phyloP scores from a whole-genome alignment of 2,113 vertebrate genomes.

The Notarius quadriscutis region DNA sequence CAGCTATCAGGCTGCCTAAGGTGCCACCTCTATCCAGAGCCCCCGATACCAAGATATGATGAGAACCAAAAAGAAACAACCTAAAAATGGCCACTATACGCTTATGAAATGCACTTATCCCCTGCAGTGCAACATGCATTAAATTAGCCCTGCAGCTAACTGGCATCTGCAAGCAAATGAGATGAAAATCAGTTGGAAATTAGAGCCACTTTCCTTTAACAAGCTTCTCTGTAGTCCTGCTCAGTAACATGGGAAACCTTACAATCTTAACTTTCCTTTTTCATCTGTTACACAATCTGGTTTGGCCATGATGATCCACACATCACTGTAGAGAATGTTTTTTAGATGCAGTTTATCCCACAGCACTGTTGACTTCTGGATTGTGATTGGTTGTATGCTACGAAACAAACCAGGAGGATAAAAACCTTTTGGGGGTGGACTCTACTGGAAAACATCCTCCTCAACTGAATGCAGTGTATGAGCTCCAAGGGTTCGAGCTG shows the following conservation, averaged over 20 bases:
- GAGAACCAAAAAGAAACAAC: not conserved
- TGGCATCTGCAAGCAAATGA: slow-evolving; percentile 9
- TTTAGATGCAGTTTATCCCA: not conserved
- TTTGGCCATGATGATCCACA: not conserved
- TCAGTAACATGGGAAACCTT: not conserved
- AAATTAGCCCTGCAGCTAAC: not conserved
- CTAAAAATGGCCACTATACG: not conserved
- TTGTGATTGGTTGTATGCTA: not conserved
- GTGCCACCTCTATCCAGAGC: too few relatives aligned
- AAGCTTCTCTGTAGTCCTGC: not conserved
- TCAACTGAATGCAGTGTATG: too few relatives aligned
- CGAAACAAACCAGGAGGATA: too few relatives aligned
- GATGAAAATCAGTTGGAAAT: slow-evolving; percentile 8
- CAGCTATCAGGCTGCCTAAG: too few relatives aligned
- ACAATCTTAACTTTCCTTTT: not conserved
- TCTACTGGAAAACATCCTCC: too few relatives aligned
- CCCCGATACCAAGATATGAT: not conserved
- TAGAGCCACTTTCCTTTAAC: not conserved
- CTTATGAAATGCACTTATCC: not conserved
- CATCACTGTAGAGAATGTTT: not conserved
- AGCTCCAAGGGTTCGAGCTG: too few relatives aligned
- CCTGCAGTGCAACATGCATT: not conserved
- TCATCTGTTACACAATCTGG: not conserved
- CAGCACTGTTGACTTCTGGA: not conserved
- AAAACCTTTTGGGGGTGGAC: too few relatives aligned